These are phyloP conservation scores for Apamea anceps DNA, from an alignment of 2,888 invertebrate genomes.

Conservation along the genomic window DNA sequence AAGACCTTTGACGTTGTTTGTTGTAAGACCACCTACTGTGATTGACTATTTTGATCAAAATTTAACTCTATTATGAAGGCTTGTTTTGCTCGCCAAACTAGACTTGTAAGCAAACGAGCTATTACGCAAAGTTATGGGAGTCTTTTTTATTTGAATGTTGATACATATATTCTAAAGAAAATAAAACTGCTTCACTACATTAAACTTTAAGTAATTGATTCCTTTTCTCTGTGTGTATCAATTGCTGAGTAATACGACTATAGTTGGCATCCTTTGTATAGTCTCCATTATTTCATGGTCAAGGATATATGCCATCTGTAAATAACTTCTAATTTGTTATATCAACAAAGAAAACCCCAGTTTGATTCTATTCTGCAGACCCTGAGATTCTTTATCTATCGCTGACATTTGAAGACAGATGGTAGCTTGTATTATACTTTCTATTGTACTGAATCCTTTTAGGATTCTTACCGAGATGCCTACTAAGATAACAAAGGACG, in stretches of 20 bases:
- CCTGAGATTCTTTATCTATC: slow-evolving; percentile 65
- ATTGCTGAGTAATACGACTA: background rate
- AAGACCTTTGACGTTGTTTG: too few species aligned
- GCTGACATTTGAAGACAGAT: slow-evolving; percentile 71
- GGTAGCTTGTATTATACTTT: slow-evolving; percentile 66
- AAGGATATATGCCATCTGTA: slow-evolving; percentile 41
- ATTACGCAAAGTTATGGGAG: background rate
- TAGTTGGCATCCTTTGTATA: background rate
- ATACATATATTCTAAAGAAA: slow-evolving; percentile 3
- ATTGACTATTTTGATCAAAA: slow-evolving; percentile 17
- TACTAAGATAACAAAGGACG: slow-evolving; percentile 61
- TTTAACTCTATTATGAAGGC: background rate
- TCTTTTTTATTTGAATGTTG: background rate
- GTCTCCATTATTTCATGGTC: slow-evolving; percentile 26
- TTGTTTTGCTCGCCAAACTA: background rate
- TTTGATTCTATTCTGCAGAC: slow-evolving; percentile 55
- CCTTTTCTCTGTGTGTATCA: background rate
- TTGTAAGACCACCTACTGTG: background rate
- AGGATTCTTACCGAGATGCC: slow-evolving; percentile 64
- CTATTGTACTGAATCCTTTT: slow-evolving; percentile 73
- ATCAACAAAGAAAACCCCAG: slow-evolving; percentile 60
- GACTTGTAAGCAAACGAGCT: slow-evolving; percentile 17
- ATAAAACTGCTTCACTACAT: background rate
- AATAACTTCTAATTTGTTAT: slow-evolving; percentile 54
- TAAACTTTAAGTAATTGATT: slow-evolving; percentile 4